Percentiles rank a stretch among this genome's conserved stretches.
Conservation (phyloP, 2,113 vertebrate genomes). For the Galbula dea region DNA sequence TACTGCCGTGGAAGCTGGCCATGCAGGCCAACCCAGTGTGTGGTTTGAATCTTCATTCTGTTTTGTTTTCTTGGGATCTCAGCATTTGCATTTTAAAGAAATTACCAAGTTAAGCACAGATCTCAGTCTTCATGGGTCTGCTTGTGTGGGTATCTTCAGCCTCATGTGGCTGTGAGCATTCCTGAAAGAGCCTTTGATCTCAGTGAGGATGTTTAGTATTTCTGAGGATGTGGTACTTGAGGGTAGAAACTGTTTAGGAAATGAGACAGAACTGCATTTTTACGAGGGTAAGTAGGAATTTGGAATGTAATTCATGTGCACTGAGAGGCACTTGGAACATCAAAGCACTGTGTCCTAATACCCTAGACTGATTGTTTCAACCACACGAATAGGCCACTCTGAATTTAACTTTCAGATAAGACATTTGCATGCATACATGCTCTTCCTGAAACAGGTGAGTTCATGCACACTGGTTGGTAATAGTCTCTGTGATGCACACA, state of each 20-base stretch:
- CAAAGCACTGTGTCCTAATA: neutral
- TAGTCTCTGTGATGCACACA: neutral
- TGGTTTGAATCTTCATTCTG: neutral
- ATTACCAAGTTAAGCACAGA: neutral
- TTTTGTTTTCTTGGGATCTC: neutral
- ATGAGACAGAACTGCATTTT: neutral
- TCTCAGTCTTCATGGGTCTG: neutral
- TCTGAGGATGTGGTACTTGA: neutral
- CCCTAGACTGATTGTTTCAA: neutral
- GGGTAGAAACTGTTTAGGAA: neutral
- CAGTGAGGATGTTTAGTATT: neutral
- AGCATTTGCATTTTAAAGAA: neutral
- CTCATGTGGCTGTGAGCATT: neutral
- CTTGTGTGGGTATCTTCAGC: neutral
- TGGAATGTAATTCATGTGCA: neutral
- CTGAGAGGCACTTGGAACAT: neutral
- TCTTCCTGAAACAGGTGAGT: neutral
- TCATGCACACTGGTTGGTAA: neutral
- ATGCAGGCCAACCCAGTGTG: neutral
- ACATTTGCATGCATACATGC: neutral
- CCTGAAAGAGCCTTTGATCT: slow-evolving; percentile 14
- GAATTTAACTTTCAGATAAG: neutral
- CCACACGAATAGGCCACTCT: neutral
- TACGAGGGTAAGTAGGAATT: neutral
- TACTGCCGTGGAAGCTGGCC: neutral